phyloP scores from a whole-genome alignment of 2,113 vertebrate species.

The Herpailurus yagouaroundi region DNA sequence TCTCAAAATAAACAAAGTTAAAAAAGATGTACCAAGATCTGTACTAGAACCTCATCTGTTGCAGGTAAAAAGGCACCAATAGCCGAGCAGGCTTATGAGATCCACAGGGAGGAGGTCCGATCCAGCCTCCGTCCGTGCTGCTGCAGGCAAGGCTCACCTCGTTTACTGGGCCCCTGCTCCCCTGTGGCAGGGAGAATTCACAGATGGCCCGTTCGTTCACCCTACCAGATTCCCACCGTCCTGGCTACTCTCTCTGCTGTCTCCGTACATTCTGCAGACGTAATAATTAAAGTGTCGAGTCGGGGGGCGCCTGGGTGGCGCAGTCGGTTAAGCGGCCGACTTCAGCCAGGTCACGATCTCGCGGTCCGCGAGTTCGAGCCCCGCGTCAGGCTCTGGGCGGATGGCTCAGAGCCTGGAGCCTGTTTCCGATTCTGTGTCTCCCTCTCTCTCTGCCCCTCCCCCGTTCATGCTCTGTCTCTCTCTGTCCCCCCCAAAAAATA shows the following conservation, averaged over 20 bases:
- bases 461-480: too few relatives aligned
- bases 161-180: background rate
- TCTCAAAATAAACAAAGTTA: too few relatives aligned
- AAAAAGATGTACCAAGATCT: background rate
- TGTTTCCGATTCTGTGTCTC: too few relatives aligned
- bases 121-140: background rate
- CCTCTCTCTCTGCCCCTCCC: too few relatives aligned
- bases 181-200: background rate
- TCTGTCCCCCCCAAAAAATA: too few relatives aligned
- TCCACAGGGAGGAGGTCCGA: background rate
- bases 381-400: too few relatives aligned
- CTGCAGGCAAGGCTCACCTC: background rate
- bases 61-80: background rate
- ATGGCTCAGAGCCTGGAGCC: too few relatives aligned
- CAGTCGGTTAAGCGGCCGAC: too few relatives aligned
- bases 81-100: background rate
- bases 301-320: too few relatives aligned
- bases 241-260: background rate
- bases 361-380: too few relatives aligned
- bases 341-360: too few relatives aligned
- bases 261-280: background rate
- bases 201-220: rapidly evolving
- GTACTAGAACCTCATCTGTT: background rate
- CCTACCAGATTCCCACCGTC: background rate
- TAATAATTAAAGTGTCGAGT: background rate